Conservation (phyloP, 2,888 invertebrate species). For the Synanthedon tipuliformis region DNA sequence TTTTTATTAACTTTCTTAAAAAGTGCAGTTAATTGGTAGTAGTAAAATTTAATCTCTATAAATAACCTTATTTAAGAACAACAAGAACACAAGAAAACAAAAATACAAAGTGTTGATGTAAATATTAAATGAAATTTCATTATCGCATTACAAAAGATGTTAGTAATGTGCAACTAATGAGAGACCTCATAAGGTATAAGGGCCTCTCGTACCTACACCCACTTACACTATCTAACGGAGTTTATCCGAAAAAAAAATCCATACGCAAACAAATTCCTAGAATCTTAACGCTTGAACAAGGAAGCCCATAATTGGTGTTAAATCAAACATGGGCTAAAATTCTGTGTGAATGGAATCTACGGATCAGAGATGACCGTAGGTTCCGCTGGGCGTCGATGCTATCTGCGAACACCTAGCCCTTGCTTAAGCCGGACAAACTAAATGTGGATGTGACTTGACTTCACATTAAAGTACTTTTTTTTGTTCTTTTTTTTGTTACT, state of each 20-base stretch:
- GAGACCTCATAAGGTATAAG: no score
- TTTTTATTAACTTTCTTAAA: no score
- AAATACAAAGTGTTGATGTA: no score
- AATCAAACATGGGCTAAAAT: slow-evolving; percentile 66
- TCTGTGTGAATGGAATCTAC: slow-evolving; percentile 65
- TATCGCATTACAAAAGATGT: no score
- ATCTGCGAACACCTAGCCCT: slow-evolving; percentile 61
- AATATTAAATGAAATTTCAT: no score
- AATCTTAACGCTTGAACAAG: slow-evolving; percentile 27
- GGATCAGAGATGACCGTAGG: slow-evolving; percentile 64
- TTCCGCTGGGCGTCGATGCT: slow-evolving; percentile 50
- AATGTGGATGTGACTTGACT: neutral
- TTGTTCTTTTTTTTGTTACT: no score
- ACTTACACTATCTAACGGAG: neutral
- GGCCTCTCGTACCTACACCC: neutral
- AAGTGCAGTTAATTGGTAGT: no score
- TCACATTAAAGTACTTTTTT: no score
- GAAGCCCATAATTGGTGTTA: slow-evolving; percentile 70
- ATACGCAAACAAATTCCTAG: neutral
- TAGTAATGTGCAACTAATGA: no score
- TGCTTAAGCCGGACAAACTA: neutral
- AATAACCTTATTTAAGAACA: no score
- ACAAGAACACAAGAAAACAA: no score
- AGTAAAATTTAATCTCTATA: no score
- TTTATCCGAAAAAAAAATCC: neutral